phyloP scores from a whole-genome alignment of 2,888 invertebrate genomes.

The Ophioninae sp. region DNA sequence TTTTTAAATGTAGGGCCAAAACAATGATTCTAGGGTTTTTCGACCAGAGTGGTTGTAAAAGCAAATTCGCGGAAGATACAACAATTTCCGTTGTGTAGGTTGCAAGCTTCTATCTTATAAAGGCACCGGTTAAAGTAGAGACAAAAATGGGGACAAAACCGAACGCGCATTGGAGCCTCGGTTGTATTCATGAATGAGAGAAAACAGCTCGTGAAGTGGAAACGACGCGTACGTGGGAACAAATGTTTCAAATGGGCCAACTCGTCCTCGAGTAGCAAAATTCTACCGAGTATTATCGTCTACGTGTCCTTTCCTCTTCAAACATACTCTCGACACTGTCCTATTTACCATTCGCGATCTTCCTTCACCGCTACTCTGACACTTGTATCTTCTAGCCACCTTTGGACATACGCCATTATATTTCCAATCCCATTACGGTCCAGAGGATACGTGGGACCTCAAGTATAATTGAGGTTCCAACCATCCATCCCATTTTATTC shows the following conservation, averaged over 20 bases:
- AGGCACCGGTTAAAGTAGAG: too few species aligned
- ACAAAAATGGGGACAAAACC: not conserved
- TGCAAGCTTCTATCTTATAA: too few species aligned
- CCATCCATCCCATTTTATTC: not conserved
- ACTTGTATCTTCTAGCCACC: not conserved
- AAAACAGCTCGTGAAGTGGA: not conserved
- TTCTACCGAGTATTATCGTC: conserved; percentile 13
- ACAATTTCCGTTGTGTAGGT: too few species aligned
- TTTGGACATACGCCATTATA: not conserved
- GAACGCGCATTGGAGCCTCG: not conserved
- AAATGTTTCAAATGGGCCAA: conserved; percentile 8
- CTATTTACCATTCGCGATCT: conserved; percentile 25
- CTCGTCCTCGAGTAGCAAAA: conserved; percentile 16
- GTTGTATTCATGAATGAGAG: not conserved
- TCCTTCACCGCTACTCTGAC: conserved; percentile 38
- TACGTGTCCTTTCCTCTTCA: conserved; percentile 1
- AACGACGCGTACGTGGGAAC: not conserved
- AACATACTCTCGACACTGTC: conserved; percentile 33
- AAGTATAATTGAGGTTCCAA: not conserved
- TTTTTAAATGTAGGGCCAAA: too few species aligned
- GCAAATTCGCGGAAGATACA: too few species aligned
- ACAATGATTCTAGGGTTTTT: too few species aligned
- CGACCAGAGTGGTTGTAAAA: too few species aligned
- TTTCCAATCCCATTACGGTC: not conserved
- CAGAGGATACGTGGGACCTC: not conserved